Evolutionary conservation across 2,888 invertebrate genomes (phyloP).

Genomic region (Phyllotreta cruciferae): DNA sequence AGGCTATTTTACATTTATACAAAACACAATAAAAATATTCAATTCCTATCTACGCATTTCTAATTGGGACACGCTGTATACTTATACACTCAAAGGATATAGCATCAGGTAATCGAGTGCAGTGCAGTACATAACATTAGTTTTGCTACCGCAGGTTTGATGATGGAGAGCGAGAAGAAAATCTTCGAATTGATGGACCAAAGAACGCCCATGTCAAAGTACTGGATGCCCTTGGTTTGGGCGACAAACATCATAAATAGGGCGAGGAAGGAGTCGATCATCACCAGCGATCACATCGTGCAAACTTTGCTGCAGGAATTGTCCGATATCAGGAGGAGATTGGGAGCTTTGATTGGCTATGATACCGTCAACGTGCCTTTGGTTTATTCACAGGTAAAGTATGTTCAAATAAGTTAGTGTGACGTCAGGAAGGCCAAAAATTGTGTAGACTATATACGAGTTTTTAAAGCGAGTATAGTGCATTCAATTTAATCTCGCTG

Average conservation of each 20-base stretch:
- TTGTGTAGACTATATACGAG: not conserved
- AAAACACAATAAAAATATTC: no score
- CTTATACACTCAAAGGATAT: no score
- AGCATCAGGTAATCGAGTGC: no score
- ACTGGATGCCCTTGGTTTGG: slow-evolving; percentile 95
- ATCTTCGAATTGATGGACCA: slow-evolving; percentile 90
- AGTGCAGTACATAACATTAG: no score
- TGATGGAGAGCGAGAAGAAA: slow-evolving; percentile 91
- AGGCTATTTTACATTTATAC: no score
- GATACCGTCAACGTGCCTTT: slow-evolving; percentile 92
- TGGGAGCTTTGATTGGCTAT: slow-evolving; percentile 87
- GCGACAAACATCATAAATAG: slow-evolving; percentile 90
- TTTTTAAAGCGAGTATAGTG: not conserved
- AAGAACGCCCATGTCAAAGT: slow-evolving; percentile 89
- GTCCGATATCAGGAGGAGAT: slow-evolving; percentile 83
- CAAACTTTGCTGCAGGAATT: slow-evolving; percentile 89
- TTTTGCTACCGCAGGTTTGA: no score
- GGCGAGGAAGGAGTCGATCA: slow-evolving; percentile 83
- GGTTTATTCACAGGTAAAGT: slow-evolving; percentile 92
- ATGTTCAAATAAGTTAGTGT: no score
- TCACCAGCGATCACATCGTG: slow-evolving; percentile 89
- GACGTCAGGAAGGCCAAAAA: not conserved
- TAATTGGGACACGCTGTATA: no score
- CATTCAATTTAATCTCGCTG: not conserved
- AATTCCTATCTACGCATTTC: no score